Conservation (phyloP, 2,113 vertebrate species). For the Oncorhynchus nerka region DNA sequence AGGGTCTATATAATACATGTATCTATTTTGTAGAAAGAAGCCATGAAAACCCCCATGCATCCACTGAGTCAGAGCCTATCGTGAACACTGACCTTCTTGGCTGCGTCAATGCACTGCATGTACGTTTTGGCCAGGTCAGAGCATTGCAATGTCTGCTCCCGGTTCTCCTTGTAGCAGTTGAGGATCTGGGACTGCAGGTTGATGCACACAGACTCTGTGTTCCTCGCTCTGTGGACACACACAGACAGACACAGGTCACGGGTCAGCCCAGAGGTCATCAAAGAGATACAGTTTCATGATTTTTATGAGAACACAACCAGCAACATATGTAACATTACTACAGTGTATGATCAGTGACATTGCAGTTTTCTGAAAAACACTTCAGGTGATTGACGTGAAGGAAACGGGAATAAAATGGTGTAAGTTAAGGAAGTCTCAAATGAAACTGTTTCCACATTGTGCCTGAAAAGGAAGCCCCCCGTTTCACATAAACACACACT, state of each 20-base stretch:
- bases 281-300: not conserved
- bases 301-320: not conserved
- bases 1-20: too few relatives aligned
- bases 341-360: not conserved
- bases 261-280: too few relatives aligned
- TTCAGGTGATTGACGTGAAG: not conserved
- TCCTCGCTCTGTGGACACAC: constrained; percentile 69
- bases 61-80: too few relatives aligned
- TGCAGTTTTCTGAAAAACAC: not conserved
- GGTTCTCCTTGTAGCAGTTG: constrained; percentile 84
- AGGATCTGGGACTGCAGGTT: constrained; percentile 85
- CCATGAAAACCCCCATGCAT: too few relatives aligned
- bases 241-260: not conserved
- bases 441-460: too few relatives aligned
- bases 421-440: too few relatives aligned
- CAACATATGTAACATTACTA: not conserved
- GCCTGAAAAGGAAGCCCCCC: not conserved
- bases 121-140: constrained; percentile 88
- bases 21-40: too few relatives aligned
- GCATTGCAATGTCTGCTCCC: constrained; percentile 82
- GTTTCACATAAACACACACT: not conserved
- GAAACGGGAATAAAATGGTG: not conserved
- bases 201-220: constrained; percentile 78
- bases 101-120: constrained; percentile 82
- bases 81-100: constrained; percentile 80